Conservation (phyloP, 2,797 vertebrate species). For the Melopsittacus undulatus region DNA sequence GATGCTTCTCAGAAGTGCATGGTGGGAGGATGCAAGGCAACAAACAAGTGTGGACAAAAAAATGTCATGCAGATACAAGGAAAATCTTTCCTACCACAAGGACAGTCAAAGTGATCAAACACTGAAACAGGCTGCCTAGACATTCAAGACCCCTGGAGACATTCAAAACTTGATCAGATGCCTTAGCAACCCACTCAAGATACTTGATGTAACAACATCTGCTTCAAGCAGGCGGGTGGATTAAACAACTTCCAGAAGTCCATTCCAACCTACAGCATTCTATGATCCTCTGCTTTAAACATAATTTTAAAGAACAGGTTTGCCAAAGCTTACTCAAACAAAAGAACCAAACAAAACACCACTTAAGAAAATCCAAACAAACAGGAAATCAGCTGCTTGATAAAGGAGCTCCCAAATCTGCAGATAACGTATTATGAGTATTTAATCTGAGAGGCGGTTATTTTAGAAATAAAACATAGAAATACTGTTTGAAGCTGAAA, state of each 20-base stretch:
- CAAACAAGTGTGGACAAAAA: not conserved
- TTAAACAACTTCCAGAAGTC: not conserved
- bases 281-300: not conserved
- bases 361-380: not conserved
- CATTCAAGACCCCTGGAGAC: not conserved
- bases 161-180: not conserved
- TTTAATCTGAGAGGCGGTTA: not conserved
- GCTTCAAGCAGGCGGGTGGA: not conserved
- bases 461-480: not conserved
- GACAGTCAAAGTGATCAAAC: not conserved
- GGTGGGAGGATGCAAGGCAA: not conserved
- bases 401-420: not conserved
- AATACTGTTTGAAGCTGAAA: not conserved
- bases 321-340: not conserved
- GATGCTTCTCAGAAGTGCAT: not conserved
- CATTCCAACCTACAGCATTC: not conserved
- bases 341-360: not conserved
- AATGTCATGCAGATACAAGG: not conserved
- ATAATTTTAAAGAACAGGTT: not conserved
- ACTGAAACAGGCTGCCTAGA: not conserved
- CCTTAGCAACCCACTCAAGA: not conserved
- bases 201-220: not conserved
- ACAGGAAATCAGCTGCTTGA: not conserved
- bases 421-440: not conserved
- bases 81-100: not conserved